These are phyloP conservation scores for Butorides virescens DNA, from an alignment of 2,113 vertebrate species.

Conservation along the genomic window DNA sequence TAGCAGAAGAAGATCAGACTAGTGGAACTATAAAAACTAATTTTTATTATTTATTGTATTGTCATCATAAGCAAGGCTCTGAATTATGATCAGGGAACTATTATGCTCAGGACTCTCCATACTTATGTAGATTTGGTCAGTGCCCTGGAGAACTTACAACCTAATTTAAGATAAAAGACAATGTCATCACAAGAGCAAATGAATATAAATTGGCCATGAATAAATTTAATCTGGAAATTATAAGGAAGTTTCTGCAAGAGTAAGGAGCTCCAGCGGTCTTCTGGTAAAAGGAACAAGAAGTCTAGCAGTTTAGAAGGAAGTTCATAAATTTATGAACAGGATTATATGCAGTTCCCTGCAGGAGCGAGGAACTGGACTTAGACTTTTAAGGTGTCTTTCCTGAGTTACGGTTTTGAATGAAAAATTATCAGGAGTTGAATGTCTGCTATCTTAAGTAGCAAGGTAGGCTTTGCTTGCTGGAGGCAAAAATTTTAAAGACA, in stretches of 20 bases:
- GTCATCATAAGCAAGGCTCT: neutral
- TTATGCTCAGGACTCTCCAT: neutral
- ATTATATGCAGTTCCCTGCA: neutral
- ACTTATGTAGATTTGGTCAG: neutral
- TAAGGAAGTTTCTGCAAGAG: neutral
- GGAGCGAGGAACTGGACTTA: neutral
- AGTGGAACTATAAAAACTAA: neutral
- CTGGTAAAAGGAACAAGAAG: neutral
- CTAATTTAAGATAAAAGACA: slow-evolving; percentile 6
- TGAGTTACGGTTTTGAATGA: neutral
- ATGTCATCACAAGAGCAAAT: neutral
- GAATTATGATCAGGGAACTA: neutral
- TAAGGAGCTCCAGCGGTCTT: neutral
- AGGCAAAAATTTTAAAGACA: neutral
- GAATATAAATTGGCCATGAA: slow-evolving; percentile 44
- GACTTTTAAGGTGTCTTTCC: neutral
- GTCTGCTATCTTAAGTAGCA: neutral
- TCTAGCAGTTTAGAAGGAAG: neutral
- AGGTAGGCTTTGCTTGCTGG: neutral
- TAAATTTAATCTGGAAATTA: slow-evolving; percentile 37
- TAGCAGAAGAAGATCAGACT: neutral
- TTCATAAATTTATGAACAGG: neutral
- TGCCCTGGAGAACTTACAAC: neutral
- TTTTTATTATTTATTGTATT: neutral
- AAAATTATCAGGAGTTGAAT: neutral